These are phyloP conservation scores for Luscinia megarhynchos DNA, from an alignment of 2,797 vertebrate species.

Conservation along the genomic window DNA sequence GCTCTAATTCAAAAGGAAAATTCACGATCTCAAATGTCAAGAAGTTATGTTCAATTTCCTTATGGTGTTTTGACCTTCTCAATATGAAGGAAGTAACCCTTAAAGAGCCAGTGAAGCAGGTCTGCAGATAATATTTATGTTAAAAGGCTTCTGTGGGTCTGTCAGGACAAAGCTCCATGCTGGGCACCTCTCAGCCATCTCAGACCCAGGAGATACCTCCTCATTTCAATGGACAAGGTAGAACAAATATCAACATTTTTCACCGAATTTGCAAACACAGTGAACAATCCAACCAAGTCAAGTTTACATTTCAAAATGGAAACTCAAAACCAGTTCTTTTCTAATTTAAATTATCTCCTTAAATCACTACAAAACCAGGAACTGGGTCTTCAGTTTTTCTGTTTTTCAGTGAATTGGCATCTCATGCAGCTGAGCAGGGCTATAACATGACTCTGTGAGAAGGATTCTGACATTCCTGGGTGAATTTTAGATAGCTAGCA, in stretches of 20 bases:
- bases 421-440: not conserved
- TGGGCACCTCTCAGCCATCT: not conserved
- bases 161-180: not conserved
- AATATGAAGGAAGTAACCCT: constrained; percentile 35
- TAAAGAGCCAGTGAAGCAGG: not conserved
- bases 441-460: not conserved
- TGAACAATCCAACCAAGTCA: not conserved
- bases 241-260: not conserved
- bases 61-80: constrained; percentile 52
- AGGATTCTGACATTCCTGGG: not conserved
- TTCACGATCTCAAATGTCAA: constrained; percentile 63
- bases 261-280: not conserved
- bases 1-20: constrained; percentile 55
- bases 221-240: not conserved
- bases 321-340: not conserved
- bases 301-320: not conserved
- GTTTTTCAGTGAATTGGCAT: not conserved
- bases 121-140: not conserved
- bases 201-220: not conserved
- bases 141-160: not conserved
- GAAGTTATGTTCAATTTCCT: constrained; percentile 69
- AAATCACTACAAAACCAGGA: not conserved
- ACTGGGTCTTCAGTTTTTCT: not conserved
- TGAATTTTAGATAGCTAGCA: not conserved
- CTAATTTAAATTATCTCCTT: not conserved